Percentiles rank a stretch among this genome's conserved stretches.
These are phyloP conservation scores for Drosophila fulvimacula DNA, from an alignment of 2,888 invertebrate species.

Conservation along the genomic window DNA sequence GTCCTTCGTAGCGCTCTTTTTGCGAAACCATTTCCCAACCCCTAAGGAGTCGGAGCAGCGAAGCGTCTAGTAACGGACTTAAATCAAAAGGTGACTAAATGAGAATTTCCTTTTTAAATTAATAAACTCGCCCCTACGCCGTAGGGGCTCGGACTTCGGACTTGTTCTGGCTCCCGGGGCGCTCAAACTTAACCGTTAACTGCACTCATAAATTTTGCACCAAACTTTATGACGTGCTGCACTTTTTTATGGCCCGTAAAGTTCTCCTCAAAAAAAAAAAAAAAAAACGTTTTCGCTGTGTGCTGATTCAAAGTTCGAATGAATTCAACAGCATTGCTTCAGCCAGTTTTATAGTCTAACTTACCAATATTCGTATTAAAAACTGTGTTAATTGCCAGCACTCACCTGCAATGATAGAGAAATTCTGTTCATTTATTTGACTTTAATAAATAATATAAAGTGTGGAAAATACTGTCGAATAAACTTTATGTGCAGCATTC, in stretches of 20 bases:
- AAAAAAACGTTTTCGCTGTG: background rate
- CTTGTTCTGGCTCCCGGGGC: conserved; percentile 31
- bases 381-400: conserved; percentile 30
- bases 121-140: conserved; percentile 73
- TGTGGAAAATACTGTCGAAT: background rate
- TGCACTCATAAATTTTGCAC: conserved; percentile 74
- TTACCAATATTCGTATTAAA: conserved; percentile 22
- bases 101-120: conserved; percentile 84
- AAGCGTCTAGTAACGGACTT: conserved; percentile 48
- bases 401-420: conserved; percentile 62
- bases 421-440: conserved; percentile 19
- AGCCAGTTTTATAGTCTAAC: conserved; percentile 21
- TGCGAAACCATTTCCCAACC: background rate
- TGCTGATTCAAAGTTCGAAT: conserved; percentile 28
- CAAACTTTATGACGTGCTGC: conserved; percentile 71
- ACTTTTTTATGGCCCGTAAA: conserved; percentile 63
- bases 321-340: conserved; percentile 25
- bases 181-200: conserved; percentile 73
- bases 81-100: conserved; percentile 83
- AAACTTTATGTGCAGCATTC: background rate
- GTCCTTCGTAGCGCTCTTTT: background rate
- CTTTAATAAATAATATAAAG: background rate
- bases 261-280: conserved; percentile 30
- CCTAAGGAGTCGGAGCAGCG: conserved; percentile 10
- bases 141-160: conserved; percentile 21